phyloP scores from a whole-genome alignment of 2,888 invertebrate species.

The Panopea generosa region DNA sequence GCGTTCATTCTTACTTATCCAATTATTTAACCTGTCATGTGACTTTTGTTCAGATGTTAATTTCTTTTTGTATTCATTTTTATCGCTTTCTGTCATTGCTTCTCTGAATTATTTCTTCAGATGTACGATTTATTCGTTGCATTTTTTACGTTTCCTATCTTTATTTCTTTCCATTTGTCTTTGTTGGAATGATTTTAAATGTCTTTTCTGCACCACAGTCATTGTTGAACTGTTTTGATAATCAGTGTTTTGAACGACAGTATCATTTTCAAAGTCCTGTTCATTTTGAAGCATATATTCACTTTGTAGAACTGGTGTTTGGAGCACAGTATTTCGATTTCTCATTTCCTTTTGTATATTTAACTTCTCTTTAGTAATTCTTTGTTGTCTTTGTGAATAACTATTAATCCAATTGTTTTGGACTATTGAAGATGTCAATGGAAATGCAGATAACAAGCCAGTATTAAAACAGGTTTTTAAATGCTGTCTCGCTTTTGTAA shows the following conservation, averaged over 20 bases:
- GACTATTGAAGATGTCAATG: neutral
- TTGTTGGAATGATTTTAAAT: slow-evolving; percentile 19
- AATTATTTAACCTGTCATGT: no score
- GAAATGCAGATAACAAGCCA: slow-evolving; percentile 13
- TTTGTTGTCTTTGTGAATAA: slow-evolving; percentile 14
- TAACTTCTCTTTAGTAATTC: slow-evolving; percentile 9
- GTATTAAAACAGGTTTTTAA: slow-evolving; percentile 8
- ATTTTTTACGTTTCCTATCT: slow-evolving; percentile 8
- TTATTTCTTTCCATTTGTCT: slow-evolving; percentile 8
- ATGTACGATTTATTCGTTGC: neutral
- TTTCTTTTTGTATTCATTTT: no score
- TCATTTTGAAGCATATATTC: neutral
- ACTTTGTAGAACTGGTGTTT: no score
- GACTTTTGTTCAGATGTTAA: no score
- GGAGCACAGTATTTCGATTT: neutral
- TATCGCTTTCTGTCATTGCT: neutral
- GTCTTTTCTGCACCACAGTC: no score
- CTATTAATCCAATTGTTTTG: slow-evolving; percentile 3
- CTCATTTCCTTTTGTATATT: neutral
- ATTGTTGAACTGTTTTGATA: no score
- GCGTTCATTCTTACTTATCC: neutral
- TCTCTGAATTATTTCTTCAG: neutral
- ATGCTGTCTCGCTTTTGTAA: slow-evolving; percentile 10
- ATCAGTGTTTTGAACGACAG: slow-evolving; percentile 1
- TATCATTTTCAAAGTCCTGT: slow-evolving; percentile 8